phyloP scores from a whole-genome alignment of 2,113 vertebrate species.

The Struthio camelus region DNA sequence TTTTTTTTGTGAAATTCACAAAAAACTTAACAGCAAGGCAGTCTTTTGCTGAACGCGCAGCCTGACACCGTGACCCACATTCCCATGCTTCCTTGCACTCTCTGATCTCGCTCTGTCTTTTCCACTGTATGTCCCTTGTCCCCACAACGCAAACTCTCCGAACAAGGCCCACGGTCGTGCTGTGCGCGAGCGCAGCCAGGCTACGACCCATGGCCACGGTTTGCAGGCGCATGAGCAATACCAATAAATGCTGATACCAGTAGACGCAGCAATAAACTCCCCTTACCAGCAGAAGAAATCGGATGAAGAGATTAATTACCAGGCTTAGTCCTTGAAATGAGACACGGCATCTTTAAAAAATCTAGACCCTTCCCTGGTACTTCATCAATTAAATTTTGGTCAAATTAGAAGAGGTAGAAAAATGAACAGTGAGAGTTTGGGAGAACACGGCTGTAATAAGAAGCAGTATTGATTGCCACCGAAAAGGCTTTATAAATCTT shows the following conservation, averaged over 20 bases:
- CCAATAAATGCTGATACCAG: not conserved
- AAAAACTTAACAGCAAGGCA: not conserved
- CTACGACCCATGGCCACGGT: accelerated
- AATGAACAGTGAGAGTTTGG: conserved; percentile 12
- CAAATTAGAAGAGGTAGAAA: conserved; percentile 22
- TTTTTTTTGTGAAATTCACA: not conserved
- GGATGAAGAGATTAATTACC: not conserved
- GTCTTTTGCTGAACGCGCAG: not conserved
- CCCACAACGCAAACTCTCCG: not conserved
- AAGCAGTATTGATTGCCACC: conserved; percentile 81
- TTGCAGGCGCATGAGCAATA: not conserved
- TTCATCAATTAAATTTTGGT: conserved; percentile 8
- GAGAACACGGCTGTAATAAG: conserved; percentile 71
- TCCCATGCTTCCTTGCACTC: not conserved
- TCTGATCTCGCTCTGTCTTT: not conserved
- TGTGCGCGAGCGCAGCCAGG: accelerated
- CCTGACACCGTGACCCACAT: not conserved
- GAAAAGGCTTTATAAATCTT: conserved; percentile 87
- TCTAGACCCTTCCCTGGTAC: not conserved
- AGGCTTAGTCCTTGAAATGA: not conserved
- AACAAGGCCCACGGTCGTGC: not conserved
- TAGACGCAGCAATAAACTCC: not conserved
- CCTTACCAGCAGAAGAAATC: not conserved
- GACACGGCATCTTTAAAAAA: not conserved
- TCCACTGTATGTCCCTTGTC: not conserved